Evolutionary conservation across 2,888 invertebrate genomes (phyloP), one percentile per base, ranked within the genome.

Genomic region (Himalopsyche anomala): DNA sequence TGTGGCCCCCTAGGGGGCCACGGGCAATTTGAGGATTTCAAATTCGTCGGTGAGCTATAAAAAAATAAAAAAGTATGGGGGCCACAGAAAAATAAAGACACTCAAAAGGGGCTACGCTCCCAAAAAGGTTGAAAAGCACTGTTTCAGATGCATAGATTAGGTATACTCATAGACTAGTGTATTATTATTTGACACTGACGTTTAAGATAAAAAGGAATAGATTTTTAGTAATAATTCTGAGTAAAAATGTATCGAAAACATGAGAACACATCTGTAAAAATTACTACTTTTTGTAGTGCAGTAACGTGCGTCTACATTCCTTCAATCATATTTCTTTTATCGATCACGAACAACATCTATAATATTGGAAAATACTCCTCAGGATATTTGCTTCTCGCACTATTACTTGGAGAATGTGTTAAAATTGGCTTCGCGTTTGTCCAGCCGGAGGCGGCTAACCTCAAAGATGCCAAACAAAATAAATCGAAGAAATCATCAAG

Each of bases 291-390:
- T 89, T 94, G 94, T 56, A 94, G 94, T 90, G 91, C 94, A 54
- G 91, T 94, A 88, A 94, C 95, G 62, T 95, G 95, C 89, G 93
- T 95, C 90, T 95, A 95, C 90, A 91, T 95, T 89, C 93, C 95
- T 4, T 92, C 92, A 87, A 93, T 95, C 87, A 90, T 95, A 55
- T 92, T 94, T 84, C 91, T 94, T 56, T 91, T 95, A 89, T 93
- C 94, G 40, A 93, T 93, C 89, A 94, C 92, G 89, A 94, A 94
- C 40, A 92, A 93, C 84, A 91, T 95, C 12, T 95, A 95, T 89
- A 93, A 94, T 62, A 92, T 95, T 42, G 95, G 95, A 85, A 94
- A 94, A 88, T 94, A 91, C 40, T 92, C 93, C 19, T 92, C 93
- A 6, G 85, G 84, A 11, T 84, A 86, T 83, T 82, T 87, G 51